Evolutionary conservation across 2,113 vertebrate genomes (phyloP).

Genomic region (Xerus inauris): DNA sequence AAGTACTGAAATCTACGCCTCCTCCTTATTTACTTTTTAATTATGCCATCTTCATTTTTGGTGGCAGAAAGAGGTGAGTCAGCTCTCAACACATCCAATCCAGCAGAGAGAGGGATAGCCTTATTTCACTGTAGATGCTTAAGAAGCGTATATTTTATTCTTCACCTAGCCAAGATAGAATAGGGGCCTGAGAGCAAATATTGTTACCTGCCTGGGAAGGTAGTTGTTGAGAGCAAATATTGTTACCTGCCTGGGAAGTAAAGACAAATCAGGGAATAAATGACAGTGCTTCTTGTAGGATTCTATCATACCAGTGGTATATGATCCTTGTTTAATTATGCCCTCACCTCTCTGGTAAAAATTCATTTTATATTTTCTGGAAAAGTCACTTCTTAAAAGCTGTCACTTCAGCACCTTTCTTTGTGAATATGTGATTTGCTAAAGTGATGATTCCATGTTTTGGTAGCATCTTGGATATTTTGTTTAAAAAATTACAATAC

Average conservation of each 20-base stretch:
- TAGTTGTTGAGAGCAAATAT: not conserved
- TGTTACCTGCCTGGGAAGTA: conserved; percentile 7
- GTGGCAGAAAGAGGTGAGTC: not conserved
- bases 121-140: not conserved
- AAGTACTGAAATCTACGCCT: not conserved
- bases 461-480: conserved; percentile 14
- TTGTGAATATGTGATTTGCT: conserved; percentile 29
- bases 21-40: not conserved
- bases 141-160: not conserved
- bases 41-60: conserved; percentile 45
- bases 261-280: not conserved
- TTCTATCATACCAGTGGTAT: not conserved
- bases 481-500: not conserved
- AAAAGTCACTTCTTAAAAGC: conserved; percentile 32
- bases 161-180: not conserved
- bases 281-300: not conserved
- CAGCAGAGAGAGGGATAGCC: not conserved
- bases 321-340: not conserved
- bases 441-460: conserved; percentile 27
- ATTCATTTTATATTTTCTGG: conserved; percentile 1
- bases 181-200: not conserved
- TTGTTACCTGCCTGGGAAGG: conserved; percentile 2
- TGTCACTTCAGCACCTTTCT: not conserved
- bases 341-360: not conserved
- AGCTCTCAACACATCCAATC: not conserved